These are phyloP conservation scores for Piaya cayana DNA, from an alignment of 2,113 vertebrate genomes.

Conservation along the genomic window DNA sequence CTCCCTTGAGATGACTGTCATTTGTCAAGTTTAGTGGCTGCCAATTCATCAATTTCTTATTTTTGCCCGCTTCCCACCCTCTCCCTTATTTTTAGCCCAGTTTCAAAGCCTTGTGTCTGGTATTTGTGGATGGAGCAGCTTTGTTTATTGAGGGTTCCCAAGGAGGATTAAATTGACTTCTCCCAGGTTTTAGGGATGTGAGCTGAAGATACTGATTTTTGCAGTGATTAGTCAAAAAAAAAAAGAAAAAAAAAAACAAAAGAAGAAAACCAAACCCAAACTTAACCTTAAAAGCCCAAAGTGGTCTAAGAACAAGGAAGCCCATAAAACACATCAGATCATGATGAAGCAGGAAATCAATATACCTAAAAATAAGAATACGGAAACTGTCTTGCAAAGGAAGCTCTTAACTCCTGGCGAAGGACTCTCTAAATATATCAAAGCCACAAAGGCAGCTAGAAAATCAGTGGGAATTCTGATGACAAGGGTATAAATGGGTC, in stretches of 20 bases:
- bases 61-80: background rate
- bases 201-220: background rate
- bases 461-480: background rate
- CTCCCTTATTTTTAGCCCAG: background rate
- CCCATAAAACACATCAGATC: background rate
- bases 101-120: background rate
- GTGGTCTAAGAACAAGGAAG: background rate
- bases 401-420: background rate
- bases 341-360: background rate
- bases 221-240: background rate
- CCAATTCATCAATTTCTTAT: background rate
- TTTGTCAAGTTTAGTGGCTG: background rate
- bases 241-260: background rate
- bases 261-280: background rate
- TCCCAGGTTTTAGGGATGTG: background rate
- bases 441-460: background rate
- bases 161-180: background rate
- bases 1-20: background rate
- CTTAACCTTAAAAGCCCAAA: background rate
- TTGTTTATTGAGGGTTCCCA: background rate
- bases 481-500: background rate
- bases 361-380: constrained; percentile 13
- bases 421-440: background rate
- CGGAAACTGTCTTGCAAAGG: background rate
- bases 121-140: background rate